Base-by-base conservation (phyloP, 2,113 vertebrate genomes). In the Boulengeromyrus knoepffleri region DNA sequence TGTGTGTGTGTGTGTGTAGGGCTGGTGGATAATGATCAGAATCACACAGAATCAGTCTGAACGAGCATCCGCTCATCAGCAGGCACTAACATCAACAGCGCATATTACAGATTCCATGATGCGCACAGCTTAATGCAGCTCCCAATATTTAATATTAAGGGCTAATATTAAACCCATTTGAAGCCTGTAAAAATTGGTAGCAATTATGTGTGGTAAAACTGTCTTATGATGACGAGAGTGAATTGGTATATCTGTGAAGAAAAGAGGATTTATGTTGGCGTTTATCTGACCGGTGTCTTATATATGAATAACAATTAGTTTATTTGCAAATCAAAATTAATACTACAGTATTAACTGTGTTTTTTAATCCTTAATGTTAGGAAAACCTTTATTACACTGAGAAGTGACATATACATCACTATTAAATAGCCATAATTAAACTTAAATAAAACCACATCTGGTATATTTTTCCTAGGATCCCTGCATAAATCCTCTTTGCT, bases 401-500 rank as follows among this genome's bases (percentile, higher is more conserved):
- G 36, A 74, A 74, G 8, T 74, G 27, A 31, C n/a, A 70, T 70
- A 31, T 70, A 70, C 62, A 70, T 42, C 74, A 80, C 36, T 80
- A 42, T 42, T 80, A 42, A 80, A 42, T 70, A 31, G n/a, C 62
- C 62, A 80, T 42, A 36, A 80, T 80, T 80, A 80, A 80, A 80
- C 36, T 80, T 80, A 80, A 80, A 42, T 80, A 80, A 80, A 80
- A 42, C 74, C 74, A 36, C 15, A 80, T 42, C 74, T 80, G 36
- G 17, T 80, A 42, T 80, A 80, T 80, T 80, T 80, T 80, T 19
- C 31, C 36, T 19, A 5, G n/a, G 31, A 80, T 39, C 31, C 36
- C 74, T 5, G 74, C 31, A 80, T 80, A 80, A 80, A 80, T 80
- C 74, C 74, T 80, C 74, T 80, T 80, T 80, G 74, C 74, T 80